Evolutionary conservation across 2,888 invertebrate species (phyloP), one percentile per base, ranked within the genome.

Genomic region (Napeogenes sylphis): DNA sequence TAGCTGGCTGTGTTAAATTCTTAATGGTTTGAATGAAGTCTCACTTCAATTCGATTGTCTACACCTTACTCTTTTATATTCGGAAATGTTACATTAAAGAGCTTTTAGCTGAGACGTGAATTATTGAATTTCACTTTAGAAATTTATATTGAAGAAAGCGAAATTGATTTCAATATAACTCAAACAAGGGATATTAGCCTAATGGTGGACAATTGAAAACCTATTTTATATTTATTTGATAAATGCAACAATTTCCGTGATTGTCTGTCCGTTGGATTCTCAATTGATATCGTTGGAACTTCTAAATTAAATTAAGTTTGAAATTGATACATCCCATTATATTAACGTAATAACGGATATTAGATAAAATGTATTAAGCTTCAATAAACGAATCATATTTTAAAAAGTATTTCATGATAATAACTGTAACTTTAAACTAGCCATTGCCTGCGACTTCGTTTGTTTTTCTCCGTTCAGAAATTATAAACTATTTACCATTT

Each of bases 1-100:
- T 21, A 21, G 21, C 56, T 55, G 62, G 68, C 53, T 33, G 33
- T 64, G 64, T 68, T 21, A 21, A 21, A 21, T 66, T 68, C 68
- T 61, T 67, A 70, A 71, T 71, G 67, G 62, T 59, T 61, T 62
- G 42, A 63, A 65, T 63, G 58, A 59, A 69, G 66, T 65, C 64
- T 66, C 64, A 68, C 61, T 66, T 61, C 67, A 51, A 63, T 42
- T 58, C 32, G 59, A 70, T 68, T 71, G 68, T 68, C 66, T 70
- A 66, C 64, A 45, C 60, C 60, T 63, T 56, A 63, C 38, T 59
- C 57, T 65, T 62, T 62, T 65, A 60, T 62, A 57, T 59, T 59
- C 58, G 32, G 32, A 57, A 35, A 59, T 59, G 54, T 66, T 45
- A 66, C 65, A 61, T 45, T 58, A 61, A 66, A 66, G 58, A 61